Evolutionary conservation across 2,888 invertebrate species (phyloP).

Genomic region (Drosophila siamana): DNA sequence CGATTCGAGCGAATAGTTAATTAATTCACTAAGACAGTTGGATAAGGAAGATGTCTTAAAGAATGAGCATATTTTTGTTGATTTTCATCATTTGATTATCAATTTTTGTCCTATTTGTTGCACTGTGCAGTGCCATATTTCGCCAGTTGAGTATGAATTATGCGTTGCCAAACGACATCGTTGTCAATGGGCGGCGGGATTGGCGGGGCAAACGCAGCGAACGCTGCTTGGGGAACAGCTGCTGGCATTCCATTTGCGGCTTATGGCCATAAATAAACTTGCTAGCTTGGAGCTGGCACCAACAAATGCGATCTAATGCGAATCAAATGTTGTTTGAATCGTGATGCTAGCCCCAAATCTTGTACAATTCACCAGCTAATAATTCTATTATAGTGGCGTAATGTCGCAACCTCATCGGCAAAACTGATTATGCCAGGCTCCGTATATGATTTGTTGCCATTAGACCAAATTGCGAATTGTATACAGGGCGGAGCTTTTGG

Average conservation of each 20-base stretch:
- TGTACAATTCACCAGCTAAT: slow-evolving; percentile 46
- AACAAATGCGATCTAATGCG: slow-evolving; percentile 49
- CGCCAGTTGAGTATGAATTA: slow-evolving; percentile 55
- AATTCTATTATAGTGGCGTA: slow-evolving; percentile 41
- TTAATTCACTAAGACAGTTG: neutral
- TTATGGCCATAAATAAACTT: slow-evolving; percentile 65
- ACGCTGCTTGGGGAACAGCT: slow-evolving; percentile 36
- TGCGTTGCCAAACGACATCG: slow-evolving; percentile 59
- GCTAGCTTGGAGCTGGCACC: slow-evolving; percentile 16
- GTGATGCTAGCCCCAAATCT: slow-evolving; percentile 20
- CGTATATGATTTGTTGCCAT: slow-evolving; percentile 35
- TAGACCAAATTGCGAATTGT: slow-evolving; percentile 27
- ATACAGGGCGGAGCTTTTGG: slow-evolving; percentile 25
- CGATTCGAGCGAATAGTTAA: neutral
- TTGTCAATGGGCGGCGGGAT: slow-evolving; percentile 30
- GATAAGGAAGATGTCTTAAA: neutral
- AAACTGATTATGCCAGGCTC: neutral
- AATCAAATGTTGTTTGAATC: slow-evolving; percentile 37
- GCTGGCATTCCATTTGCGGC: slow-evolving; percentile 65
- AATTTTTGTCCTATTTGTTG: too few relatives aligned
- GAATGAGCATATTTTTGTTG: too few relatives aligned
- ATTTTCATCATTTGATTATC: too few relatives aligned
- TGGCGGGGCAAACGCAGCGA: too few relatives aligned
- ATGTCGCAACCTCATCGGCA: neutral
- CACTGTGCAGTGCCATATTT: slow-evolving; percentile 29